Evolutionary conservation across 2,888 invertebrate genomes (phyloP), one percentile per base, ranked within the genome.

Genomic region (Epistrophe grossulariae): DNA sequence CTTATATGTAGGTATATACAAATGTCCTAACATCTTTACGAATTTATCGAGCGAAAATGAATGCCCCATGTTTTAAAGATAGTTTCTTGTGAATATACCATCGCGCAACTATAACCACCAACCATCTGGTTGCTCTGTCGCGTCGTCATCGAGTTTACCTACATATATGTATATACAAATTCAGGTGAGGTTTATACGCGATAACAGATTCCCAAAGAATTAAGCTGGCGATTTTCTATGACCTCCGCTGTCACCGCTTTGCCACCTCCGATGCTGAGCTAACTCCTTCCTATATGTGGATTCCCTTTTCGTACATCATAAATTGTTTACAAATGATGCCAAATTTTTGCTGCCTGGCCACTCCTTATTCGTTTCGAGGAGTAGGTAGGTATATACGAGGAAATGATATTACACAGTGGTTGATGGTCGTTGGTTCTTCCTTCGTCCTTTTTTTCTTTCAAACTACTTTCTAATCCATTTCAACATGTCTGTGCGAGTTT

Each of bases 321-420:
- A 85, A 85, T 82, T 82, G 85, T 79, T 82, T 82, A 78, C 78
- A 82, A 85, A 79, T 78, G 82, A 82, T 78, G 82, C 82, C 78
- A 82, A 82, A 85, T 85, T 85, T 82, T 71, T 82, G 73, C 82
- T 55, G 55, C 40, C n/a, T 43, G 40, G 55, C 70, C 70, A 70
- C 70, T 70, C 70, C 70, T 38, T 24, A 24, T 50, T 38, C 6
- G 11, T 60, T 45, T 19, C 50, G 19, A 38, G 50, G 15, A 19
- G 11, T n/a, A n/a, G n/a, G n/a, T n/a, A n/a, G n/a, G n/a, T n/a
- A n/a, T n/a, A 17, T 15, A 66, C 38, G 19, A 50, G 68, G 35
- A 68, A 50, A 68, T 38, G n/a, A 17, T 66, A 66, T 48, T 66
- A 35, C 43, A 35, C 43, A 28, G n/a, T 15, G n/a, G 31, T 2